These are phyloP conservation scores for Aphis craccivora DNA, from an alignment of 1,140 invertebrate genomes.

Conservation along the genomic window DNA sequence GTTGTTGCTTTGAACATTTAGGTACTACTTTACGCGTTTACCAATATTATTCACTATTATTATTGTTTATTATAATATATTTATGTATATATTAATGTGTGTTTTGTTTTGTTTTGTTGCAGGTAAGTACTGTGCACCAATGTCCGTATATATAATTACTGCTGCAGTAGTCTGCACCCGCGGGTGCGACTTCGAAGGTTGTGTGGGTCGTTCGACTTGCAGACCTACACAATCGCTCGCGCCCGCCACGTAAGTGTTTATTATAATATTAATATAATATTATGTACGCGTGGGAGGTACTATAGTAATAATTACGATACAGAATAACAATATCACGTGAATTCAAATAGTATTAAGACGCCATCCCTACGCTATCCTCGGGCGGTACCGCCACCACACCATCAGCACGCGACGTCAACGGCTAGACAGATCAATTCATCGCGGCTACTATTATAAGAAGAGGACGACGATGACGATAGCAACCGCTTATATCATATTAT, in stretches of 20 bases:
- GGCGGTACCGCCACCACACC: background rate
- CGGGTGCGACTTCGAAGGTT: background rate
- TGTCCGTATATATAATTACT: background rate
- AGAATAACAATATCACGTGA: background rate
- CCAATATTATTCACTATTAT: background rate
- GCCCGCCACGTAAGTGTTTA: background rate
- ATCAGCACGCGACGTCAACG: background rate
- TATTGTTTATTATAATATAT: background rate
- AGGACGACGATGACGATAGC: background rate
- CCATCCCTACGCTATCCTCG: background rate
- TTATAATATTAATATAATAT: background rate
- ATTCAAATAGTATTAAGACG: background rate
- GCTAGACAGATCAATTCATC: background rate
- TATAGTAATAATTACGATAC: background rate
- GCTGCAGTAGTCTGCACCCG: background rate
- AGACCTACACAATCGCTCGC: background rate
- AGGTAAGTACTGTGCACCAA: slow-evolving; percentile 21
- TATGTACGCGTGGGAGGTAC: background rate
- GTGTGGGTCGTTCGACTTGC: background rate
- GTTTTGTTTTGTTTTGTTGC: slow-evolving; percentile 21
- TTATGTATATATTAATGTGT: background rate
- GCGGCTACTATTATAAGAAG: too few species aligned
- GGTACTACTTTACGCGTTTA: background rate
- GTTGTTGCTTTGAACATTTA: too few species aligned
- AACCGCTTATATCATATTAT: too few species aligned